Evolutionary conservation across 2,888 invertebrate species (phyloP), one percentile per base, ranked within the genome.

Genomic region (Erpobdella octoculata): DNA sequence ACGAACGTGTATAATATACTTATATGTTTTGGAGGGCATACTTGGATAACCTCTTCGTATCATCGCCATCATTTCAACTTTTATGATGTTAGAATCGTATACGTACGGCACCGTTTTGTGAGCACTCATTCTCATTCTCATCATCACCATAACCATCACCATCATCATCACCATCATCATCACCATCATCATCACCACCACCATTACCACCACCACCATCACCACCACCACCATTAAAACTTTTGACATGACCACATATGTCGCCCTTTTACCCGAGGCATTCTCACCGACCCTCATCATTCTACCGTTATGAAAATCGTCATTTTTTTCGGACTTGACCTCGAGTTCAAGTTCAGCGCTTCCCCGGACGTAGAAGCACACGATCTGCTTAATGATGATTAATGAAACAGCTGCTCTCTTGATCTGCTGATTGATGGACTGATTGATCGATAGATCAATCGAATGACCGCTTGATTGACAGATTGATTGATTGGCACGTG

Each of bases 111-210:
- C n/a, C n/a, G n/a, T n/a, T n/a, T n/a, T n/a, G n/a, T n/a, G n/a
- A n/a, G n/a, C n/a, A n/a, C n/a, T n/a, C n/a, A n/a, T n/a, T n/a
- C n/a, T 36, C 37, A 38, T 66, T 38, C 35, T 36, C 37, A 36
- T 66, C 37, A 37, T 65, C 1, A 6, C 37, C 36, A 65, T 65
- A 33, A 35, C 6, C 35, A 35, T 31, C 59, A 59, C 28, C 59
- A 59, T 59, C 59, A 59, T 59, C 59, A 59, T 59, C 6, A 6
- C 28, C 59, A 59, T 59, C 59, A 59, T 59, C 59, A 6, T 59
- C 6, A 4, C 28, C 59, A 28, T 59, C 59, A 33, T 33, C 62
- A 18, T 62, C 62, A 18, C 18, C 62, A 31, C 33, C 62, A 12
- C 9, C 31, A 31, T 59, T 35, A 62, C 33, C 28, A 35, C 1